Base-by-base conservation (phyloP, 2,113 vertebrate genomes). In the Tachuris rubrigastra region DNA sequence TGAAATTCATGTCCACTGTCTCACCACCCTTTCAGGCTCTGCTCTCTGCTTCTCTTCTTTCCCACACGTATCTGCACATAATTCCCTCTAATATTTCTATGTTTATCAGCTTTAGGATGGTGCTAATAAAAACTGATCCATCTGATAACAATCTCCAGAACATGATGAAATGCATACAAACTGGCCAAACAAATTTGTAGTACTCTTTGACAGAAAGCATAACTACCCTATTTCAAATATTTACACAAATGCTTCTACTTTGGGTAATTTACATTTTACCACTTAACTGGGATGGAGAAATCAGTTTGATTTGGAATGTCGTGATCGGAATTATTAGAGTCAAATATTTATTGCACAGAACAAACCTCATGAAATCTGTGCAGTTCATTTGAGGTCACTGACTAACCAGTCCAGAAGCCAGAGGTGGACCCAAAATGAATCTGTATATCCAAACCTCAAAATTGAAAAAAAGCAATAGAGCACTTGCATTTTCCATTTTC, bases 321-420 rank as follows among this genome's bases (percentile, higher is more conserved):
- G 86, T 76, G 30, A 71, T 78, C 19, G 52, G 27, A 83, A 73
- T 67, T 87, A 58, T 50, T 55, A 67, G 18, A 71, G 56, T 59
- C 14, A 95, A 82, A 71, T 89, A 83, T 67, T 87, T 91, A 89
- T 42, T 74, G 31, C 72, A 80, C 42, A 87, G 75, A 90, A 73
- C 53, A 92, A 92, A 81, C 31, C 8, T 71, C 60, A 72, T 1
- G 2, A 84, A 78, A 78, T 52, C 68, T 68, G 8, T 37, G 52
- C 35, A 71, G 92, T 90, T 92, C 88, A 90, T 90, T 62, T 62
- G 47, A 94, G 88, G 92, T 66, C 77, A 89, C 67, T 69, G 55
- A 84, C 62, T 62, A 91, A 60, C 1, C 8, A 60, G 17, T 13
- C 46, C 25, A 69, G 73, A 77, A 88, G 60, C 39, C 65, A 90